Conservation (phyloP, 2,113 vertebrate species). For the Myiagra hebetior region DNA sequence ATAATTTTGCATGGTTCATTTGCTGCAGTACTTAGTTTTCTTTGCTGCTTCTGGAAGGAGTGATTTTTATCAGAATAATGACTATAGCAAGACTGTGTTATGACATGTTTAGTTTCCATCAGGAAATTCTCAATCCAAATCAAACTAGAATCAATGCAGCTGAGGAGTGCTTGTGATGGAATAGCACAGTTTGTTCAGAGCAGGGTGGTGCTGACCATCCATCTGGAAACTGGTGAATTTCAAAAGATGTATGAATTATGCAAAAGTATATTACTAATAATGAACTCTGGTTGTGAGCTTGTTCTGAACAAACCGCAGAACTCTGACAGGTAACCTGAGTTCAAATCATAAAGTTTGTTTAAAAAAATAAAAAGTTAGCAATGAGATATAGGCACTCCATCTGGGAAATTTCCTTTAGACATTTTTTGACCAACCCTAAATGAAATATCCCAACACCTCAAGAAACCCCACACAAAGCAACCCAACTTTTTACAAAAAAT, state of each 20-base stretch:
- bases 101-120: not conserved
- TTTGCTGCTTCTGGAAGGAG: not conserved
- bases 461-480: not conserved
- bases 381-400: not conserved
- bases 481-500: not conserved
- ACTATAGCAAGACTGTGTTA: not conserved
- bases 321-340: not conserved
- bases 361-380: not conserved
- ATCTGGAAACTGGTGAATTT: not conserved
- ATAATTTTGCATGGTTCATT: conserved; percentile 44
- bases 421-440: not conserved
- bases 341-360: not conserved
- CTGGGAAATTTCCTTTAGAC: not conserved
- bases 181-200: not conserved
- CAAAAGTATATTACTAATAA: not conserved
- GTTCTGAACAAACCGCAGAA: not conserved
- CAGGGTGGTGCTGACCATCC: not conserved
- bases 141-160: not conserved
- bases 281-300: not conserved
- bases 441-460: not conserved
- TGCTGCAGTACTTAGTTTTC: conserved; percentile 18
- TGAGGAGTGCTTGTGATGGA: not conserved
- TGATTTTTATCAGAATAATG: not conserved
- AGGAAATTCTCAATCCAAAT: not conserved
- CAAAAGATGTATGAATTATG: not conserved